Conservation (phyloP, 1,140 invertebrate genomes). For the Dryas iulia region DNA sequence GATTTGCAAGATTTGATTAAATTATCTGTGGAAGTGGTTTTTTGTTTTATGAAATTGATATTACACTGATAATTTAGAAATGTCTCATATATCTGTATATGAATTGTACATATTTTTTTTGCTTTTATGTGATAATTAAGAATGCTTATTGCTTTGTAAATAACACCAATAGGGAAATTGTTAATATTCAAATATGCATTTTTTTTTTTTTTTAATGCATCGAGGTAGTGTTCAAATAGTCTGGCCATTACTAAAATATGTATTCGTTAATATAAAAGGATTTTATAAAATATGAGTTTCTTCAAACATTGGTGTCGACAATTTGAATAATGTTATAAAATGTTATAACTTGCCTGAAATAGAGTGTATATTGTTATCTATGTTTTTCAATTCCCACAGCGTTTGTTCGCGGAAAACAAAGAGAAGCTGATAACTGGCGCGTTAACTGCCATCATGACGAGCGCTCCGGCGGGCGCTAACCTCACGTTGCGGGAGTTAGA, state of each 20-base stretch:
- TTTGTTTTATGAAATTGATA: not conserved
- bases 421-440: conserved; percentile 94
- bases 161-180: not conserved
- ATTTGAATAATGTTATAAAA: too few species aligned
- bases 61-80: too few species aligned
- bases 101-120: too few species aligned
- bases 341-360: too few species aligned
- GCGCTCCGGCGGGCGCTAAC: conserved; percentile 86
- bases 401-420: conserved; percentile 98
- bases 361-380: not conserved
- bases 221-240: too few species aligned
- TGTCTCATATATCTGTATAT: too few species aligned
- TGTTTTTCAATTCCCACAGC: conserved; percentile 39
- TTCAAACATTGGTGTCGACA: too few species aligned
- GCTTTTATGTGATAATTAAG: not conserved
- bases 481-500: conserved; percentile 88
- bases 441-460: conserved; percentile 88
- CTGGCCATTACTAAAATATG: too few species aligned
- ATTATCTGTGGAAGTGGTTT: not conserved
- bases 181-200: too few species aligned
- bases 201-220: too few species aligned
- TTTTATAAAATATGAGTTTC: too few species aligned
- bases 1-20: not conserved
- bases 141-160: not conserved
- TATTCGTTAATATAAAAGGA: too few species aligned